Percentiles rank a stretch among this genome's conserved stretches.
phyloP scores from a whole-genome alignment of 2,888 invertebrate species.

The Chymomyza fuscimana region DNA sequence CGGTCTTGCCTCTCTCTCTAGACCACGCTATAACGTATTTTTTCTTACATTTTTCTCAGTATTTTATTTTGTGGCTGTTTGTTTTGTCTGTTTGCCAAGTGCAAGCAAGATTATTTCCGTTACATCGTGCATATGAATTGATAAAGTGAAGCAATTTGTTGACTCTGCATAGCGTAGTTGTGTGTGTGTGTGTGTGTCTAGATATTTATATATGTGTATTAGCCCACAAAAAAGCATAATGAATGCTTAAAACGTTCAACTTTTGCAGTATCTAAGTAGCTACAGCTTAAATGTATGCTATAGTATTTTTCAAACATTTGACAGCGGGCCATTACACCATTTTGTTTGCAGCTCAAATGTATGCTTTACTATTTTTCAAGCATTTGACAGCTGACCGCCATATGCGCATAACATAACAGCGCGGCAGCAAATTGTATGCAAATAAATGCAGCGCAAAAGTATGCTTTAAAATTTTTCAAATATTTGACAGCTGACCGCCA shows the following conservation, averaged over 20 bases:
- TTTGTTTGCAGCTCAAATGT: background rate
- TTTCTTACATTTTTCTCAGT: background rate
- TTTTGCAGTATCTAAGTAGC: background rate
- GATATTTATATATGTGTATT: background rate
- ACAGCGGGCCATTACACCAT: background rate
- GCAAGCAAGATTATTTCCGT: background rate
- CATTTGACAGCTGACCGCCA: background rate
- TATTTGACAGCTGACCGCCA: no score
- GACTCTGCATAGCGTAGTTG: background rate
- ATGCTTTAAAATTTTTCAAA: no score
- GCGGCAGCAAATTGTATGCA: no score
- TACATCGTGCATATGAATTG: background rate
- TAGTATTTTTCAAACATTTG: background rate
- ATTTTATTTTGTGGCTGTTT: constrained; percentile 1
- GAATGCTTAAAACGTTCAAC: background rate
- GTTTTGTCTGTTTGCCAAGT: background rate
- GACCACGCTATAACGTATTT: background rate
- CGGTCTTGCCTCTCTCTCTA: background rate
- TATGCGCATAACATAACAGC: background rate
- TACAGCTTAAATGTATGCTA: background rate
- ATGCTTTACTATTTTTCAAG: background rate
- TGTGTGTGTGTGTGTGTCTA: background rate
- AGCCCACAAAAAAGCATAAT: background rate
- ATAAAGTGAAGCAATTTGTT: background rate
- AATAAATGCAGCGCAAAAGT: no score